Conservation (phyloP, 2,113 vertebrate species). For the Cygnus buccinator region DNA sequence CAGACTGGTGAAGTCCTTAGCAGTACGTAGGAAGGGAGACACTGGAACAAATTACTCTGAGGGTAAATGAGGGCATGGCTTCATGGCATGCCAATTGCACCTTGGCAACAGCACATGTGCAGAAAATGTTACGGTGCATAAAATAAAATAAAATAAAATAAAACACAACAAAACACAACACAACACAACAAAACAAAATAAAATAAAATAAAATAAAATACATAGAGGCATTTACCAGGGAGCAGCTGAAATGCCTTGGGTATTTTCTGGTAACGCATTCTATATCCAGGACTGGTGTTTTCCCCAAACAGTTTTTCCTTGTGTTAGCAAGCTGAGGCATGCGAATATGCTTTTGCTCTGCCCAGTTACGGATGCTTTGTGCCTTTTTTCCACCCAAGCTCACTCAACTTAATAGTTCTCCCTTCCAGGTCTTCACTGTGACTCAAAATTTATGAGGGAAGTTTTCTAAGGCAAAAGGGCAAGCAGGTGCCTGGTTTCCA, state of each 20-base stretch:
- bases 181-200: neutral
- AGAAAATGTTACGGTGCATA: neutral
- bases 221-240: neutral
- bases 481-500: conserved; percentile 50
- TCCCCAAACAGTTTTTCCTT: conserved; percentile 29
- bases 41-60: neutral
- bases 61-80: neutral
- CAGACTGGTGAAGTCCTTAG: neutral
- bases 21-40: fast-evolving
- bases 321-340: conserved; percentile 51
- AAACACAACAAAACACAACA: too few species aligned
- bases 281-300: conserved; percentile 4
- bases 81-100: fast-evolving
- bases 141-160: neutral
- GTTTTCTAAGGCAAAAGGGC: conserved; percentile 34
- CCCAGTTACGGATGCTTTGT: neutral
- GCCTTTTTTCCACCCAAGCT: neutral
- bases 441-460: conserved; percentile 36
- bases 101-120: neutral
- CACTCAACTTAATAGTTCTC: neutral
- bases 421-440: neutral
- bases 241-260: neutral
- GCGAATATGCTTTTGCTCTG: neutral
- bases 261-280: neutral
- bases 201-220: neutral